Base-by-base conservation (phyloP, 1,140 invertebrate species). In the Alviniconcha marisindica region DNA sequence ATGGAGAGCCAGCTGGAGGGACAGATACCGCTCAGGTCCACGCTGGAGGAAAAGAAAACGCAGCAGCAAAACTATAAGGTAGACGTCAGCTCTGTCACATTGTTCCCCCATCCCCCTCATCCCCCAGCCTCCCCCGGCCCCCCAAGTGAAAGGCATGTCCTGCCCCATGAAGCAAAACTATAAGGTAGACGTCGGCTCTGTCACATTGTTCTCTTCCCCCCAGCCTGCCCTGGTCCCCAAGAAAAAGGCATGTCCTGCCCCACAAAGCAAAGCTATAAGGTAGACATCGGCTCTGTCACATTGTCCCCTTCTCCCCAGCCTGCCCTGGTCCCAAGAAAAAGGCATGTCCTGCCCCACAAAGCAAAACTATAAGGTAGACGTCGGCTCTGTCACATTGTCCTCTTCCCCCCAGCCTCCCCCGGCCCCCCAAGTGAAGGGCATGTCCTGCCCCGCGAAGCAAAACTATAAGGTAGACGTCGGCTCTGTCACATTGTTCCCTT, bases 21-120 rank as follows among this genome's bases (percentile, higher is more conserved):
- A 96, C 87, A 95, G 96, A 42, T 84, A 28, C 87, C 88, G 89
- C 91, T 98, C 0, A 96, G 96, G 90, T 96, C 97, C 0, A 99
- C 97, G 0, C 93, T 99, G 44, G 97, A 99, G 93, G 97, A 99
- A 91, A 99, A 99, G 93, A 95, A 97, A 84, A 85, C 89, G 28
- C 91, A 89, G 95, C 95, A 77, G 15, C 91, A 91, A 89, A 94
- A 96, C 0, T 99, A 98, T 88, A 95, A 97, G 87, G 93, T 93
- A 84, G 69, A 85, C 79, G 60, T 63, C 24, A 4, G 10, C 24
- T 24, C 21, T n/a, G 60, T 14, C 10, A 7, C 24, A 24, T 63
- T 48, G 44, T 10, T 48, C 7, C 44, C 44, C 18, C 44, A n/a
- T n/a, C n/a, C n/a, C n/a, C n/a, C n/a, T n/a, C n/a, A n/a, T n/a